Evolutionary conservation across 2,113 vertebrate species (phyloP).

Genomic region (Sterna hirundo): DNA sequence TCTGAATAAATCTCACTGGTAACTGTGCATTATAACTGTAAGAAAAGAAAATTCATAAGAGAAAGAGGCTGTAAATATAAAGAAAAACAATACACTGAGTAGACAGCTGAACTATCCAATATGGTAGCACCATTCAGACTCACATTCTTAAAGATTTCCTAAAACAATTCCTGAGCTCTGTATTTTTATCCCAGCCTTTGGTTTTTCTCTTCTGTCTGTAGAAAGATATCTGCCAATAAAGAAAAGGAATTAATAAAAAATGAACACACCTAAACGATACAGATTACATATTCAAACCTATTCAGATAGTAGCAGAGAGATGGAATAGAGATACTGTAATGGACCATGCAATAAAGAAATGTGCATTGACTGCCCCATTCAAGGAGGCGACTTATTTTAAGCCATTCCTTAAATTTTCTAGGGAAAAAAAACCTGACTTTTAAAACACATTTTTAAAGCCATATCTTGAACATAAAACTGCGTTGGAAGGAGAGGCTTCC

Average conservation of each 20-base stretch:
- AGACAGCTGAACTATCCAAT: not conserved
- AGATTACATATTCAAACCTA: not conserved
- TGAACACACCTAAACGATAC: not conserved
- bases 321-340: not conserved
- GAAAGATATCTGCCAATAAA: not conserved
- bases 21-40: conserved; percentile 40
- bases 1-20: conserved; percentile 45
- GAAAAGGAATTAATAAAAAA: not conserved
- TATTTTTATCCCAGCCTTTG: not conserved
- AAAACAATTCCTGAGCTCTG: not conserved
- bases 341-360: not conserved
- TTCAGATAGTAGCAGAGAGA: not conserved
- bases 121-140: not conserved
- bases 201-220: not conserved
- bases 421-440: not conserved
- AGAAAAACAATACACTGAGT: not conserved
- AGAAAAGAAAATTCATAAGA: conserved; percentile 3
- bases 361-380: not conserved
- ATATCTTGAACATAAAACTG: not conserved
- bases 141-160: not conserved
- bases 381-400: not conserved
- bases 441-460: not conserved
- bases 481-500: not conserved
- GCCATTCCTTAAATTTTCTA: not conserved
- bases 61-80: conserved; percentile 18